Conservation (phyloP, 2,797 vertebrate species). For the Poecilia gillii region DNA sequence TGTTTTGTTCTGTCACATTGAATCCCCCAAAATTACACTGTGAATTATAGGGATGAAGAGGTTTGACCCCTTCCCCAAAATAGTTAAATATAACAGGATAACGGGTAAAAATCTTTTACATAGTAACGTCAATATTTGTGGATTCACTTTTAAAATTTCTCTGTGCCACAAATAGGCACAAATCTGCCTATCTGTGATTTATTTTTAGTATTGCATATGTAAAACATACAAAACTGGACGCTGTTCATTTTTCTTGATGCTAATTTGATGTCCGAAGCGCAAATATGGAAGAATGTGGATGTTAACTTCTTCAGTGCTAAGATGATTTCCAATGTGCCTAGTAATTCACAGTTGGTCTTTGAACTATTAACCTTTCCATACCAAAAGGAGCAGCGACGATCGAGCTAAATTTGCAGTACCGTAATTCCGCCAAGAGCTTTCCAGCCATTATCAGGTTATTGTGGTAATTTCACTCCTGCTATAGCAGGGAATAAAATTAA, state of each 20-base stretch:
- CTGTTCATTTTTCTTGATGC: background rate
- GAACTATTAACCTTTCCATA: too few relatives aligned
- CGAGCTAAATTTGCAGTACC: too few relatives aligned
- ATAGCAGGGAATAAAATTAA: too few relatives aligned
- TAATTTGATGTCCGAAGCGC: background rate
- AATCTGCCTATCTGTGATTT: background rate
- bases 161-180: too few relatives aligned
- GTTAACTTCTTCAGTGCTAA: background rate
- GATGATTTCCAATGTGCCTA: background rate
- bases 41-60: background rate
- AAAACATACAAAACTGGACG: background rate
- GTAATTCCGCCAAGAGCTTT: too few relatives aligned
- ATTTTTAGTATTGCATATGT: too few relatives aligned
- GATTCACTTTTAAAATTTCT: too few relatives aligned
- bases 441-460: too few relatives aligned
- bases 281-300: background rate
- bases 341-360: background rate
- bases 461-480: too few relatives aligned
- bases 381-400: too few relatives aligned
- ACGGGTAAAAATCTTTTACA: background rate
- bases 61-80: background rate
- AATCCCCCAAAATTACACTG: background rate
- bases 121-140: background rate
- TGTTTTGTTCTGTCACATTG: background rate
- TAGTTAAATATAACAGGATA: background rate